Evolutionary conservation across 2,113 vertebrate genomes (phyloP).

Genomic region (Nanorana parkeri): DNA sequence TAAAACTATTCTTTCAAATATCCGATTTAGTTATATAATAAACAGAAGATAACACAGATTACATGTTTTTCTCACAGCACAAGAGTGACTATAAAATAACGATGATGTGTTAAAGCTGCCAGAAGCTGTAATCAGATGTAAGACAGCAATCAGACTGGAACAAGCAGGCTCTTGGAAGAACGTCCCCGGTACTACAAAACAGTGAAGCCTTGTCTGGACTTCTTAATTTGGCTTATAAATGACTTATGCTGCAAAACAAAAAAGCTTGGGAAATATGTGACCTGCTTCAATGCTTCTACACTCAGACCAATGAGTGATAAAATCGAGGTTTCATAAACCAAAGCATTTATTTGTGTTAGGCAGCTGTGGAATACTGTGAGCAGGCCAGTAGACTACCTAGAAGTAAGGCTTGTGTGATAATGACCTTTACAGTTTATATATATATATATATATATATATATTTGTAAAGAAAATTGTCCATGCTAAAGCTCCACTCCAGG

Average conservation of each 20-base stretch:
- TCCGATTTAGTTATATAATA: not conserved
- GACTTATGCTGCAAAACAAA: constrained; percentile 21
- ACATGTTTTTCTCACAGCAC: not conserved
- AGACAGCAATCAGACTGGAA: not conserved
- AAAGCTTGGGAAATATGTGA: constrained; percentile 44
- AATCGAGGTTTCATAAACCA: not conserved
- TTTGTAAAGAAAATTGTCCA: too few species aligned
- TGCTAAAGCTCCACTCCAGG: too few species aligned
- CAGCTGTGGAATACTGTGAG: too few species aligned
- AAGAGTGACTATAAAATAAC: not conserved
- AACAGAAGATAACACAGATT: not conserved
- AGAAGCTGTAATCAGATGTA: constrained; percentile 1
- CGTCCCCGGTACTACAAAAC: not conserved
- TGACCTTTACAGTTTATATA: too few species aligned
- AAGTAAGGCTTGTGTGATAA: too few species aligned
- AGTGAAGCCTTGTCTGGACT: constrained; percentile 22
- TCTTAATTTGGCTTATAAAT: constrained; percentile 18
- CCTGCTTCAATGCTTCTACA: constrained; percentile 14
- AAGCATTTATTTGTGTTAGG: not conserved
- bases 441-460: too few species aligned
- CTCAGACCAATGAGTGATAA: not conserved
- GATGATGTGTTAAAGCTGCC: not conserved
- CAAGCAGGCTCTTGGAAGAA: not conserved
- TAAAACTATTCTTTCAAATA: not conserved
- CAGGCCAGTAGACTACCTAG: too few species aligned